Evolutionary conservation across 2,888 invertebrate genomes (phyloP), one percentile per base, ranked within the genome.

Genomic region (Labia minor): DNA sequence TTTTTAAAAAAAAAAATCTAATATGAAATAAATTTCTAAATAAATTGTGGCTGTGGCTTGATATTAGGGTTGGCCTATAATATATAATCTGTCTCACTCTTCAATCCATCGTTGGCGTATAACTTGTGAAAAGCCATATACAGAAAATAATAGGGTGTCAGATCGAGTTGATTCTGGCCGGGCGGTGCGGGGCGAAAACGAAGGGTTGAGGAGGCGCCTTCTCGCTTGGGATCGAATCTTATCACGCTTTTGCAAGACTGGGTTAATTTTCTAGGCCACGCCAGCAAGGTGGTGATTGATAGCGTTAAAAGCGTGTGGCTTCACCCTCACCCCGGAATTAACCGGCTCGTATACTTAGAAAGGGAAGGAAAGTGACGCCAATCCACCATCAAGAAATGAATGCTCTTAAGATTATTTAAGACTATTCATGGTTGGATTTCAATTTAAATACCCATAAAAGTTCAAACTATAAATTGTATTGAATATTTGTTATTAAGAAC

Each of bases 131-230:
- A 49, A 49, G 49, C 49, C 49, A 49, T 49, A 49, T 49, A 49
- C 49, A 49, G 49, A 49, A 49, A 49, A 49, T 49, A 49, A 49
- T 49, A 49, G 49, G 49, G 49, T 49, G 49, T 49, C 49, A 49
- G 49, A 49, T 49, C 49, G 49, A 49, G 49, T 49, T 49, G 49
- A n/a, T n/a, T 49, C 14, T 49, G 16, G 49, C 14, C 14, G 16
- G 49, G 49, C 49, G 49, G 49, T 14, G 49, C 16, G 49, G 49
- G 26, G 26, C 26, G 4, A 49, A 49, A 14, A 4, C n/a, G n/a
- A 49, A 49, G 49, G 49, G 49, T 14, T 26, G 26, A 26, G 26
- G 49, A 49, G 49, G 49, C 49, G 14, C 14, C 49, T 49, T 49
- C n/a, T 26, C 14, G 49, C 49, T 49, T 4, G 49, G 49, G 49